Conservation (phyloP, 1,140 invertebrate genomes). For the Lasioglossum albipes region DNA sequence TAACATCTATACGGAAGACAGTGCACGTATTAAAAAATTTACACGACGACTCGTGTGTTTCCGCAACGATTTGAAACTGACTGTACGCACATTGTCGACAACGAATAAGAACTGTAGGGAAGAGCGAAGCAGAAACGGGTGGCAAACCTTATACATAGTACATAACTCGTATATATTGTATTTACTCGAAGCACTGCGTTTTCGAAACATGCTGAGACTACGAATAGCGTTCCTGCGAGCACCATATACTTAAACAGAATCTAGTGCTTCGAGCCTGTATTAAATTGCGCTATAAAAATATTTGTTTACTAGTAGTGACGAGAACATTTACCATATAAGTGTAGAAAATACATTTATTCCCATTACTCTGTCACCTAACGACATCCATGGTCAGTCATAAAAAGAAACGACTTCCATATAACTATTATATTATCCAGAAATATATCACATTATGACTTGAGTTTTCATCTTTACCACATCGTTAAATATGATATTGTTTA, state of each 20-base stretch:
- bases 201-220: background rate
- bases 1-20: background rate
- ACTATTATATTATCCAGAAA: background rate
- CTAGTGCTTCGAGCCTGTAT: background rate
- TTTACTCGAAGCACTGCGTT: slow-evolving; percentile 2
- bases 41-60: background rate
- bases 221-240: background rate
- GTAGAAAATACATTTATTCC: background rate
- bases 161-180: slow-evolving; percentile 11
- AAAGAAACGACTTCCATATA: background rate
- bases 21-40: background rate
- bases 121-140: slow-evolving; percentile 13
- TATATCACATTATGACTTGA: too few species aligned
- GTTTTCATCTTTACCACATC: too few species aligned
- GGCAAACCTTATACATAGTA: slow-evolving; percentile 5
- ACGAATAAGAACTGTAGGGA: slow-evolving; percentile 18
- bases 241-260: background rate
- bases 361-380: background rate
- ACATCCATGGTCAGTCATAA: background rate
- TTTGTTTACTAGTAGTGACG: background rate
- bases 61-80: slow-evolving; percentile 6
- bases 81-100: background rate
- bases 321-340: background rate
- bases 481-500: too few species aligned
- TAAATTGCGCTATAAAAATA: background rate